Evolutionary conservation across 2,797 vertebrate genomes (phyloP), one percentile per base, ranked within the genome.

Genomic region (Gymnothorax javanicus): DNA sequence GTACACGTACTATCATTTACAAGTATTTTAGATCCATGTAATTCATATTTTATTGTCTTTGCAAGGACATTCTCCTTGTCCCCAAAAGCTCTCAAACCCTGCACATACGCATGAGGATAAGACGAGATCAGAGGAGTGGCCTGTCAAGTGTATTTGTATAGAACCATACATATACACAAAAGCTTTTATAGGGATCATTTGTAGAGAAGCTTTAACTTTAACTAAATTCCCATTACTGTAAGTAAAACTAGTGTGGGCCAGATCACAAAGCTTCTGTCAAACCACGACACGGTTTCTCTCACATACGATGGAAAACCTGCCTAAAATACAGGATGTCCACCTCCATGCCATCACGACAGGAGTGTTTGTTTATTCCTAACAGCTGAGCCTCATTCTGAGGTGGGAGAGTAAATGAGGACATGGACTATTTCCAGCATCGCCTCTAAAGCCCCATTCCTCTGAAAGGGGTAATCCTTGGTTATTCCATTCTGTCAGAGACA

Each of bases 251-350:
- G 7, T 50, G 13, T 43, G 6, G 5, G 43, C 20, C 73, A 77
- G 25, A 8, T 52, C 15, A 20, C 7, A 7, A 25, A 7, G 33
- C 50, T 52, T 23, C 43, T 17, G 7, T 79, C 23, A 52, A 54
- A 54, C 5, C 17, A 8, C 12, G 15, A 7, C 20, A 52, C 8
- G 1, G 52, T 56, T n/a, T 79, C 75, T 20, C 73, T 54, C 50
- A 79, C 50, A 13, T 17, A n/a, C 75, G 52, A 79, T 6, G 54
- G 50, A 11, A 54, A 27, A 7, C 75, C 50, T 23, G 50, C 50
- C 75, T 79, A 9, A 54, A 79, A 52, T 52, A 54, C 43, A 79
- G 75, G 75, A 79, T 54, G 75, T 79, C 50, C 75, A 54, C 75
- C 75, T 79, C 75, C 4, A 20, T 9, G 75, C 4, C 59, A 43